Base-by-base conservation (phyloP, 2,888 invertebrate species). In the Oscheius sp. region DNA sequence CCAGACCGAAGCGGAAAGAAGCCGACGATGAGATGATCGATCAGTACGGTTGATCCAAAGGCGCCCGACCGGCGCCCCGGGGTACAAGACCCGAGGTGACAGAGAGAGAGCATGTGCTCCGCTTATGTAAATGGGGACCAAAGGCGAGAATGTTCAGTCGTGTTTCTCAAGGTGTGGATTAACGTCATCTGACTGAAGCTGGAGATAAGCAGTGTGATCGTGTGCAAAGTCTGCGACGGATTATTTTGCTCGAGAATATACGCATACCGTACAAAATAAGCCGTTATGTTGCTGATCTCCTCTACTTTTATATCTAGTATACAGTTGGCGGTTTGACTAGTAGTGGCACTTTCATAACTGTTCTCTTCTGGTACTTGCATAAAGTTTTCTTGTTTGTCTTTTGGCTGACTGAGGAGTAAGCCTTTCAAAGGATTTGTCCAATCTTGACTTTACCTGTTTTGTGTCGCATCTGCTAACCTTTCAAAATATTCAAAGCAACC, bases 21-120 rank as follows among this genome's bases (percentile, higher is more conserved):
- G 48, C 63, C 63, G 63, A 63, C 63, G 58, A 58, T 48, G n/a
- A 48, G 63, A 60, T 63, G 63, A 63, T 63, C 63, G 63, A 63
- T 63, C 47, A 32, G 63, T 21, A 63, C 63, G 63, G 63, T 63
- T 47, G 29, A 29, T 21, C 21, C n/a, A 48, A 63, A 60, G 63
- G 63, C 10, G 35, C 48, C 42, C 63, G 63, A 47, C 32, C n/a
- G 63, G 63, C 63, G 48, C 63, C 63, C 63, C 63, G 63, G 63
- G 63, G 48, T 63, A 63, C 48, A 29, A 47, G 63, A 63, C 63
- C 48, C 21, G 48, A 50, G 63, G 63, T 50, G 50, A 63, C 60
- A 50, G 63, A 47, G 4, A n/a, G 21, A 63, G 47, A 48, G 63
- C 63, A 63, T 50, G 7, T 42, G 42, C 42, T 21, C 21, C 21